Base-by-base conservation (phyloP, 2,797 vertebrate genomes). In the Aratinga solstitialis region DNA sequence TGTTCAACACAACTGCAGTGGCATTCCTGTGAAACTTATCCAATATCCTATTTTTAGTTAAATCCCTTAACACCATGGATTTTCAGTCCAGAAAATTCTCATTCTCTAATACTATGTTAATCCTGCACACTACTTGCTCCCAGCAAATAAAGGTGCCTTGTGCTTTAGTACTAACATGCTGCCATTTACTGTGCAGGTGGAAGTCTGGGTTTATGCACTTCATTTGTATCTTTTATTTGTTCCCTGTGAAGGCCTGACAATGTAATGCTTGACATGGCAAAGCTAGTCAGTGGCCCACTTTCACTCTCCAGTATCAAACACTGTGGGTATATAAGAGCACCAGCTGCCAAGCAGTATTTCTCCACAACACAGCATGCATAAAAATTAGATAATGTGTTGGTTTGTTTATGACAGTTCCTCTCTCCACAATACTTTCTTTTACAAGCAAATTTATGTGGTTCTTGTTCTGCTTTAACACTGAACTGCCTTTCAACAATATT, bases 1-100 rank as follows among this genome's bases (percentile, higher is more conserved):
- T 66, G 68, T 92, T 90, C 84, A 90, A 91, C 43, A 87, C 62
- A 83, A 89, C 61, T 66, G 54, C 85, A 54, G 74, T 5, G 85
- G 67, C 58, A 91, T 29, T 62, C 80, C 80, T 84, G 68, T 81
- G 92, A 95, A 96, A 92, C 68, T 82, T 81, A 83, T 40, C 85
- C 76, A 66, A 61, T 40, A 87, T 3, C 56, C 90, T 93, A 94
- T 90, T 96, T 95, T 96, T 91, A 96, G 94, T 89, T 87, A 91
- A 96, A 96, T 89, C 94, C 93, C 89, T 92, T 91, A 96, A 94
- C 92, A 79, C 80, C 15, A 6, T 34, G 87, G 90, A 91, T 95
- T 96, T 84, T 84, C 90, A 95, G 83, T 67, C 77, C 75, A 73
- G 67, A 75, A 93, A 74, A 95, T 78, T 95, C 90, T 95, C 75